Evolutionary conservation across 2,888 invertebrate species (phyloP).

Genomic region (Coecobrya sp.): DNA sequence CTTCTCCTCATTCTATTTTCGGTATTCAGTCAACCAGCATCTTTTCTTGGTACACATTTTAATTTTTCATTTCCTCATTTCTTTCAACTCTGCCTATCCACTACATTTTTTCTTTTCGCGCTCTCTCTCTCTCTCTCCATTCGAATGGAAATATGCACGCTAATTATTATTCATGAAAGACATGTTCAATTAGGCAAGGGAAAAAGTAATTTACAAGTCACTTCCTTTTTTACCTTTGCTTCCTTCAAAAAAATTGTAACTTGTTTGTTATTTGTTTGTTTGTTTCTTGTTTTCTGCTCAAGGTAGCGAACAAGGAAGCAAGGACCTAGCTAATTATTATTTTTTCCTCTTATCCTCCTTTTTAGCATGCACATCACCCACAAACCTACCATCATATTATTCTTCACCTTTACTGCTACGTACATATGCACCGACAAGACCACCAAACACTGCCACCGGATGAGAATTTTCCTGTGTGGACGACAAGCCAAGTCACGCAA

Average conservation of each 20-base stretch:
- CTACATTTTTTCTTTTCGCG: background rate
- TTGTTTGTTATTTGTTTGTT: background rate
- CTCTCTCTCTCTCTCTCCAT: background rate
- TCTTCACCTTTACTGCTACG: too few species aligned
- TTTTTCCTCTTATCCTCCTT: background rate
- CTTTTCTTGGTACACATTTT: too few species aligned
- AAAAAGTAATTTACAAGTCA: slow-evolving; percentile 39
- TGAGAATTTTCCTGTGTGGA: slow-evolving; percentile 5
- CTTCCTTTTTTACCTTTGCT: slow-evolving; percentile 34
- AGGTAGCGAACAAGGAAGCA: background rate
- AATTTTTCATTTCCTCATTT: background rate
- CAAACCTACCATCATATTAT: too few species aligned
- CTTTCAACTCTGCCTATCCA: background rate
- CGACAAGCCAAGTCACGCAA: background rate
- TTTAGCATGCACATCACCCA: background rate
- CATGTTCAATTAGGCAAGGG: slow-evolving; percentile 36
- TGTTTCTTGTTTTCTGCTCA: slow-evolving; percentile 21
- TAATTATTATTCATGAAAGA: slow-evolving; percentile 59
- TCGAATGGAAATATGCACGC: slow-evolving; percentile 9
- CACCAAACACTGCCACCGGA: background rate
- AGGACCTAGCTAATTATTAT: slow-evolving; percentile 8
- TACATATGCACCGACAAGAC: background rate
- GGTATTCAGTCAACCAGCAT: too few species aligned
- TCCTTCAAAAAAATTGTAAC: background rate
- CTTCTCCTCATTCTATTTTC: too few species aligned